Conservation (phyloP, 2,797 vertebrate species). For the Arrhamphus sclerolepis region DNA sequence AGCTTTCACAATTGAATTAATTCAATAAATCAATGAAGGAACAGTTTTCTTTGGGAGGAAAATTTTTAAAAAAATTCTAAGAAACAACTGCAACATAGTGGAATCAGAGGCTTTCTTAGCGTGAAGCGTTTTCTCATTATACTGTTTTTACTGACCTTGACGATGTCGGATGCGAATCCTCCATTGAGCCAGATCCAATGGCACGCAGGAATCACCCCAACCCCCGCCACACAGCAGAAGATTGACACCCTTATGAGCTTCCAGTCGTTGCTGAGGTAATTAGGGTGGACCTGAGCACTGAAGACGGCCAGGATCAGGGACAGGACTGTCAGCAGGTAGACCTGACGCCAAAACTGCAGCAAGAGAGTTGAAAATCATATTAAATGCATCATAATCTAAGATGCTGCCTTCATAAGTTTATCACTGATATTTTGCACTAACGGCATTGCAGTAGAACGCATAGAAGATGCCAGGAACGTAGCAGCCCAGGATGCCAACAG, state of each 20-base stretch:
- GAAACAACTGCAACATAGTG: no score
- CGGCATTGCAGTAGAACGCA: slow-evolving; percentile 95
- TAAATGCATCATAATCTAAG: not conserved
- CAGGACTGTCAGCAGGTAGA: slow-evolving; percentile 92
- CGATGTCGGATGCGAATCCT: slow-evolving; percentile 85
- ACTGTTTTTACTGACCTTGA: slow-evolving; percentile 82
- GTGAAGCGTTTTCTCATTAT: not conserved
- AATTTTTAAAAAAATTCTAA: no score
- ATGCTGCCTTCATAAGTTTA: not conserved
- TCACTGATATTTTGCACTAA: slow-evolving; percentile 67
- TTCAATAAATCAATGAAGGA: no score
- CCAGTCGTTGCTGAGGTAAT: slow-evolving; percentile 95
- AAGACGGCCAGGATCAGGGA: slow-evolving; percentile 96
- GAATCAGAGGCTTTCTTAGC: no score
- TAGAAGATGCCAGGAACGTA: slow-evolving; percentile 98
- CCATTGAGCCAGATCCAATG: slow-evolving; percentile 97
- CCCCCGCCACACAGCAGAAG: slow-evolving; percentile 92
- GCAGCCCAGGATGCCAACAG: slow-evolving; percentile 96
- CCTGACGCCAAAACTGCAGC: slow-evolving; percentile 93
- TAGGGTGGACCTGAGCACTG: slow-evolving; percentile 94
- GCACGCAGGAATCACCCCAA: slow-evolving; percentile 90
- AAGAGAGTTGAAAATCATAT: not conserved
- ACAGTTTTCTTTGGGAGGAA: no score
- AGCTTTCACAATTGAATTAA: no score
- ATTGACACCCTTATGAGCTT: slow-evolving; percentile 86